Base-by-base conservation (phyloP, 2,797 vertebrate species). In the Adelosebastes latens region DNA sequence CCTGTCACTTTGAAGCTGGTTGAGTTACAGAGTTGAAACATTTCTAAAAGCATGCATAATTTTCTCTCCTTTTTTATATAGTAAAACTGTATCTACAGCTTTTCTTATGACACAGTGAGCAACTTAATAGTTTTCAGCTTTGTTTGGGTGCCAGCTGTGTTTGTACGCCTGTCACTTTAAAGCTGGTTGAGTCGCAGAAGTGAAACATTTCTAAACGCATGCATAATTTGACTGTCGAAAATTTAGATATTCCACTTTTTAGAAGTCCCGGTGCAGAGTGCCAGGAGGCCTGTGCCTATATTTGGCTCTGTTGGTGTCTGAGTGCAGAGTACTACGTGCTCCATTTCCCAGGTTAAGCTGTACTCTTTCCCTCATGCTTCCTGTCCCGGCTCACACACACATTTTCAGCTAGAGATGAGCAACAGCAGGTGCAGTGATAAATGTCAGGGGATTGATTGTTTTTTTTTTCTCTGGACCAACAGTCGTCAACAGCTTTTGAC, bases 261-360 rank as follows among this genome's bases (percentile, higher is more conserved):
- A 36, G 16, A 81, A 63, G 65, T 82, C 82, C 32, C 6, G 6
- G 56, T 62, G 27, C 66, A 4, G 27, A 61, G 34, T 79, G 55
- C 74, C 55, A 56, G n/a, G 39, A 60, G 82, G 61, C 27, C 31
- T 36, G 56, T 75, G 65, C 61, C 82, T 91, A 88, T 81, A 88
- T 93, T 91, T 92, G 87, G 80, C 76, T 86, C 67, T 52, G 14
- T 67, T 75, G 53, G 73, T 85, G 75, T 89, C 81, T 72, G 69
- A 75, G 60, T 68, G 8, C 79, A 31, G 86, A 86, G 82, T 86
- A 81, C 82, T 85, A 75, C 20, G 71, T 90, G 88, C 85, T 92
- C 89, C 75, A 90, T 81, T 92, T 92, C 84, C 83, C 81, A 80
- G 81, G 82, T 88, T 91, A 88, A 91, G 85, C 86, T 82, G 77